These are phyloP conservation scores for Lamellibrachia satsuma DNA, from an alignment of 2,888 invertebrate genomes.

Conservation along the genomic window DNA sequence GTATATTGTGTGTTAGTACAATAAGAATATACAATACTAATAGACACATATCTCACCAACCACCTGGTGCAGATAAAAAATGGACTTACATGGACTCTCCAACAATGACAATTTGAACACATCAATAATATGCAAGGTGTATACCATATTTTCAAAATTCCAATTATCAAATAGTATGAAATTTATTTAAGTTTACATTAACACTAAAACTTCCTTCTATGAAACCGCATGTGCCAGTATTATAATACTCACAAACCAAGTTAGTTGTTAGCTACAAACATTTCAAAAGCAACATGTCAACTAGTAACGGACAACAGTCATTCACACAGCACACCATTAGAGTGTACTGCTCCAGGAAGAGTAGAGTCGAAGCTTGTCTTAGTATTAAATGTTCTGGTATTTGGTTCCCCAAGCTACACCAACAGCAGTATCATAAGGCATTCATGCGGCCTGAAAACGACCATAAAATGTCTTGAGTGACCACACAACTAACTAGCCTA, in stretches of 20 bases:
- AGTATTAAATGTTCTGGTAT: not conserved
- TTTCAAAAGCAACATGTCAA: conserved; percentile 5
- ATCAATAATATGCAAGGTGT: conserved; percentile 3
- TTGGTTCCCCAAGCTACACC: not conserved
- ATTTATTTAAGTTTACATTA: not conserved
- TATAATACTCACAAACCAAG: not conserved
- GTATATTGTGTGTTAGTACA: too few species aligned
- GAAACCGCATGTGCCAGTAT: not conserved
- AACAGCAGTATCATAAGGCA: not conserved
- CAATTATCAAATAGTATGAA: not conserved
- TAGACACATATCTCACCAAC: too few species aligned
- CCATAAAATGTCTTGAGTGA: not conserved
- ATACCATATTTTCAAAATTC: not conserved
- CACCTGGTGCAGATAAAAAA: not conserved
- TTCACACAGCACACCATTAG: not conserved
- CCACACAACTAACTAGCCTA: not conserved
- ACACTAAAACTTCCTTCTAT: not conserved
- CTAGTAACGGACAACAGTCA: not conserved
- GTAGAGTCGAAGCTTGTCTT: not conserved
- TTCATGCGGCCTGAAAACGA: not conserved
- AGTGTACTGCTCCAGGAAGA: not conserved
- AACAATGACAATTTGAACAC: not conserved
- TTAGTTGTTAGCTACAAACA: conserved; percentile 4
- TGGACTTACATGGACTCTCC: not conserved
- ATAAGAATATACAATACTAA: too few species aligned